Evolutionary conservation across 2,888 invertebrate species (phyloP).

Genomic region (Thera britannica): DNA sequence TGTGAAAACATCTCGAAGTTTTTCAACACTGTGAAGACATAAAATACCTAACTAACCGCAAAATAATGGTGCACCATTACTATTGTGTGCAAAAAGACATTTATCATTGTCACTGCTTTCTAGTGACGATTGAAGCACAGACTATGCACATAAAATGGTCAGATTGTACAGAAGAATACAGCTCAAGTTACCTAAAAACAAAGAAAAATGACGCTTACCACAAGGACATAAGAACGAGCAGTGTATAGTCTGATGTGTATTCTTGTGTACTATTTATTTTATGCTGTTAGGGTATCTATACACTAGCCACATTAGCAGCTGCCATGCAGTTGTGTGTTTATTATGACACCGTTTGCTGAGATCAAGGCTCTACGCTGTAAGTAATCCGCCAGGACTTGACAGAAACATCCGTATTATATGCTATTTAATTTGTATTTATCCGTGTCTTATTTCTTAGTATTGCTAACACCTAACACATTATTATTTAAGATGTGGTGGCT

Average conservation of each 20-base stretch:
- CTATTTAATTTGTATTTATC: too few relatives aligned
- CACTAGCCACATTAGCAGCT: too few relatives aligned
- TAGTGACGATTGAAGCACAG: conserved; percentile 49
- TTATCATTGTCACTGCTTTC: conserved; percentile 48
- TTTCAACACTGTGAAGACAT: conserved; percentile 35
- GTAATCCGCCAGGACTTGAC: background rate
- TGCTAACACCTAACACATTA: too few relatives aligned
- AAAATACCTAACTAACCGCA: conserved; percentile 34
- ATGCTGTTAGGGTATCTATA: too few relatives aligned
- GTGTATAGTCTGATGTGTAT: too few relatives aligned
- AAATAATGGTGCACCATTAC: conserved; percentile 43
- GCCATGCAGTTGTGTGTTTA: too few relatives aligned
- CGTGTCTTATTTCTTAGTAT: too few relatives aligned
- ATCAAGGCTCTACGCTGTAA: background rate
- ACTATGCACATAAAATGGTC: conserved; percentile 43
- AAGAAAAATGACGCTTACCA: background rate
- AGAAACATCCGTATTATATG: too few relatives aligned
- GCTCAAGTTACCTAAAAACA: background rate
- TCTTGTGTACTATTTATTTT: too few relatives aligned
- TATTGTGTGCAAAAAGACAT: conserved; percentile 53
- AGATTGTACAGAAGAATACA: conserved; percentile 55
- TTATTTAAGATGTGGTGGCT: too few relatives aligned
- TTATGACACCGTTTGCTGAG: too few relatives aligned
- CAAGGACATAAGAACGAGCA: too few relatives aligned
- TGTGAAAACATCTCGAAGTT: conserved; percentile 19